Base-by-base conservation (phyloP, 2,113 vertebrate species). In the Xiphophorus maculatus region DNA sequence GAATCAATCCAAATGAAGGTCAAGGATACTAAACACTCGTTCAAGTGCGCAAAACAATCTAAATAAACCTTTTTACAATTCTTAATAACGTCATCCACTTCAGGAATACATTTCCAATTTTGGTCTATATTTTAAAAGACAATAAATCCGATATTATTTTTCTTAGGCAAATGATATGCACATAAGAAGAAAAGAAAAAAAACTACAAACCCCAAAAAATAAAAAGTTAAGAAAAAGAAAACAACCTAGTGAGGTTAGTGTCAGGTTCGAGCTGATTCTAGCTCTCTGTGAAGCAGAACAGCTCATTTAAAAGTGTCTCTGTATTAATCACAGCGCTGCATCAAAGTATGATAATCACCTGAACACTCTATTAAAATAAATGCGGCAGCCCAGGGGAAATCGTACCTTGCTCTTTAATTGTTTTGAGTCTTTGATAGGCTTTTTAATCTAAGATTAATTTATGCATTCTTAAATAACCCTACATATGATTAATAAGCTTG, bases 401-500 rank as follows among this genome's bases (percentile, higher is more conserved):
- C 96, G 96, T 95, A 98, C 97, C 97, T 97, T 97, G 98, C 97
- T 97, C 97, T 99, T 95, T 99, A 98, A 99, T 99, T 99, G 98
- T 99, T 99, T 98, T 97, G 95, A 98, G 97, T 96, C 96, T 97
- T 97, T 99, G 97, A 98, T 98, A 96, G 97, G 96, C 96, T 99
- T 99, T 95, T 98, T 98, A 98, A 98, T 98, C 96, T 96, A 97
- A 98, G 96, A 98, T 99, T 99, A 98, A 99, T 99, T 98, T 98
- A 99, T 99, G 97, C 97, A 98, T 97, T 98, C 98, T 99, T 99
- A 98, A 99, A 99, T 99, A 99, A 99, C 97, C 97, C 97, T 98
- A 97, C 97, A 97, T 99, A 98, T 98, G 97, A 98, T 99, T 99
- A 99, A 99, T 99, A 99, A 97, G 96, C 96, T 98, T 96, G 97